Base-by-base conservation (phyloP, 2,888 invertebrate genomes). In the Agrochola lychnidis region DNA sequence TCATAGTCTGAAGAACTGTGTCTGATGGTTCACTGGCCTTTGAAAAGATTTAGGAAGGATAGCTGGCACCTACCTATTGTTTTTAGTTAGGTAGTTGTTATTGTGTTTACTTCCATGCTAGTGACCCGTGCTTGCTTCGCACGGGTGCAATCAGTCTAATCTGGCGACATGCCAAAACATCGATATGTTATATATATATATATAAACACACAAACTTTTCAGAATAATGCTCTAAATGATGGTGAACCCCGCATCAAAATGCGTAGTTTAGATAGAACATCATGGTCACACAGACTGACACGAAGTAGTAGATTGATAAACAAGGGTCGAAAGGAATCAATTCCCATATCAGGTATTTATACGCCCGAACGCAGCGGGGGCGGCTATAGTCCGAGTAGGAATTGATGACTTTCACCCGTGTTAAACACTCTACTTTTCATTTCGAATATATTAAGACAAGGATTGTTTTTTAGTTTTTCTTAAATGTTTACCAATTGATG, bases 11-110 rank as follows among this genome's bases (percentile, higher is more conserved):
- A 36, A 53, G 57, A 61, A 67, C 64, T 72, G 62, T 71, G 63
- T 70, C 61, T 59, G 51, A 3, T 74, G n/a, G 82, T 59, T 81
- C 83, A 83, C 36, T 85, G 59, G 53, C 30, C 25, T 73, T 62
- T 36, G 36, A 6, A 53, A 53, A 30, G 7, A 42, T 25, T 66
- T 36, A 16, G 4, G 30, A 42, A 62, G 2, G 2, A 48, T 9
- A 51, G 36, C 4, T 36, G 1, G 22, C 7, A 36, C 7, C 2
- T 19, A 22, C 66, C 30, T 48, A 48, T 14, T 30, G 48, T 48
- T 67, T 19, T 30, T 6, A 19, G 22, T 25, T 30, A 19, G 22
- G 19, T 30, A 25, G 42, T 64, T 45, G 10, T 19, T 12, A 66
- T 10, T 45, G 4, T 12, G 10, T 48, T 30, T 48, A 9, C 22